Evolutionary conservation across 2,797 vertebrate species (phyloP).

Genomic region (Holocentrus rufus): DNA sequence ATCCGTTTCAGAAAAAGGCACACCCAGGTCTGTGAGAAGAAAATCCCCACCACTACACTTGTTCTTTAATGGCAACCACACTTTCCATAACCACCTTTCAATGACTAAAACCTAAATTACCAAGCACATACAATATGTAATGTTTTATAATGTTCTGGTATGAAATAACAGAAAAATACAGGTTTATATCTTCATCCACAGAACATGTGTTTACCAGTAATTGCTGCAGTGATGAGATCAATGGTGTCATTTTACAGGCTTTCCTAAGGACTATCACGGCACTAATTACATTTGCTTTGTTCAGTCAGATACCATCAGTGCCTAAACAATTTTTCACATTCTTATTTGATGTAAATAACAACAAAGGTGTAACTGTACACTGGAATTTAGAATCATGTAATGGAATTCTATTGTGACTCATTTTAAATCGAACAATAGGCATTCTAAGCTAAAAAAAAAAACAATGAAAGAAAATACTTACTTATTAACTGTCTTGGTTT

Average conservation of each 20-base stretch:
- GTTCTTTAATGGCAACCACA: slow-evolving; percentile 65
- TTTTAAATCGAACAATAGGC: slow-evolving; percentile 22
- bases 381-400: slow-evolving; percentile 24
- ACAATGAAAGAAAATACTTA: slow-evolving; percentile 63
- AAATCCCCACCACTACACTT: slow-evolving; percentile 75
- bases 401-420: slow-evolving; percentile 41
- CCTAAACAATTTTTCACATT: background rate
- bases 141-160: background rate
- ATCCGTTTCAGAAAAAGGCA: slow-evolving; percentile 77
- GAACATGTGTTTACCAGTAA: slow-evolving; percentile 42
- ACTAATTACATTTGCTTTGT: slow-evolving; percentile 62
- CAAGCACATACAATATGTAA: background rate
- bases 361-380: slow-evolving; percentile 41
- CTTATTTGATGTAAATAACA: slow-evolving; percentile 9
- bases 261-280: slow-evolving; percentile 33
- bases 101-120: slow-evolving; percentile 25
- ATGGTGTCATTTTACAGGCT: slow-evolving; percentile 71
- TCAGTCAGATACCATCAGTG: slow-evolving; percentile 49
- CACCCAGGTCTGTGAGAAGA: slow-evolving; percentile 79
- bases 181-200: slow-evolving; percentile 12
- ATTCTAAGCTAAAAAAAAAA: slow-evolving; percentile 20
- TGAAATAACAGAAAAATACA: slow-evolving; percentile 2
- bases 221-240: slow-evolving; percentile 68
- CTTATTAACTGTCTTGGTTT: slow-evolving; percentile 54
- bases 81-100: slow-evolving; percentile 22